Evolutionary conservation across 2,888 invertebrate genomes (phyloP), one percentile per base, ranked within the genome.

Genomic region (Cryptocheilus praepositus): DNA sequence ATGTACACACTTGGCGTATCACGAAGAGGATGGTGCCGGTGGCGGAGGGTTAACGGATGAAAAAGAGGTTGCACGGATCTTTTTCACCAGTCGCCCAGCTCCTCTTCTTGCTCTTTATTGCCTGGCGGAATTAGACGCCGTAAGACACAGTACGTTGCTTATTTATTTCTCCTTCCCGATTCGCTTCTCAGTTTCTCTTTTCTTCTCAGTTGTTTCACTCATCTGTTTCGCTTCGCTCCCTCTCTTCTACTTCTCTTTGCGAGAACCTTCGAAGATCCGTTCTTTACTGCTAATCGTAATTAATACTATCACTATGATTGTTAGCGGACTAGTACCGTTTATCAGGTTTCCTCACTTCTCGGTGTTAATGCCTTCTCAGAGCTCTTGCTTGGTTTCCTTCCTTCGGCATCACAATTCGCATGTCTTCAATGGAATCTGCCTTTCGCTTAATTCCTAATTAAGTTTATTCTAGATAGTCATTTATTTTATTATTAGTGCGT

Each of bases 141-240:
- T 80, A 82, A 79, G 83, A 81, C 81, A 82, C 82, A 73, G 66
- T 74, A 73, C 73, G 76, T 80, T 78, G 70, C 72, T 73, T 76
- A 71, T 72, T 73, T 63, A 68, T 70, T 66, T 70, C 65, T 67
- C 63, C 64, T 66, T 49, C 53, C 25, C 67, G 13, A 13, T 28
- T 62, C 51, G 55, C 61, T 7, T 18, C 53, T 8, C 25, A 52
- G n/a, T 63, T 44, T 18, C 46, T 58, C 19, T 49, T 60, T 4
- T 51, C 8, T 43, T 19, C 16, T n/a, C n/a, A n/a, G n/a, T n/a
- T n/a, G n/a, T n/a, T n/a, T n/a, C n/a, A n/a, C n/a, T n/a, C 44
- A 16, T n/a, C 28, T 13, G 11, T 11, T 8, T 18, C 22, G 7
- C n/a, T 36, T 21, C 19, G 45, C 61, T n/a, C 15, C 18, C 43